Base-by-base conservation (phyloP, 2,113 vertebrate genomes). In the Bujurquina vittata region DNA sequence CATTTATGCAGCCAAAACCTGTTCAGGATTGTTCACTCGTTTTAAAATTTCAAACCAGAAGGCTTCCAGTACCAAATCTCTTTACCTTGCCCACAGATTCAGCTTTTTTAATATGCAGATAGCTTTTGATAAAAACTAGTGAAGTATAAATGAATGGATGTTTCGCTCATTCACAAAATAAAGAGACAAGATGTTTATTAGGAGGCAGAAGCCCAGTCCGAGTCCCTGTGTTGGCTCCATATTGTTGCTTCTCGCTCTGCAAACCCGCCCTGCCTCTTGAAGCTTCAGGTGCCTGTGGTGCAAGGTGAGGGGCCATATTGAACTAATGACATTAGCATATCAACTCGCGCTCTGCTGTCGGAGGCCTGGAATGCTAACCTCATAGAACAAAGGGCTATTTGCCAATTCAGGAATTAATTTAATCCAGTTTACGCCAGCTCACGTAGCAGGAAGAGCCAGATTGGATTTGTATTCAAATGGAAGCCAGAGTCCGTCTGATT, bases 401-500 rank as follows among this genome's bases (percentile, higher is more conserved):
- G 87, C 86, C 89, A 87, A 83, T 93, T 90, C 76, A 82, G 76
- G 82, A 90, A 82, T 87, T 87, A 69, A 91, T 92, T 69, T 72
- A 86, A 87, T 91, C 79, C 82, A 55, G 63, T 89, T 87, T 79
- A 84, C 57, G 80, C 59, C 77, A 65, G 35, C 59, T 91, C 84
- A 78, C 76, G 35, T 81, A 72, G 76, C 43, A 49, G 29, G 76
- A 77, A 80, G 69, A 86, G 63, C 18, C 40, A 35, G 72, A 76
- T 82, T 88, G 83, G 82, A 93, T 93, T 93, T 89, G 69, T 87
- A 89, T 93, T 93, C 87, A 89, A 80, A 84, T 83, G 62, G 60
- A 75, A 57, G 81, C 78, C 20, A 10, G 79, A 26, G 83, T 90
- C 73, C 61, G 46, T 88, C 90, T 83, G 62, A 79, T 79, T 88